phyloP scores from a whole-genome alignment of 2,888 invertebrate species.

The Euzetes globulus region DNA sequence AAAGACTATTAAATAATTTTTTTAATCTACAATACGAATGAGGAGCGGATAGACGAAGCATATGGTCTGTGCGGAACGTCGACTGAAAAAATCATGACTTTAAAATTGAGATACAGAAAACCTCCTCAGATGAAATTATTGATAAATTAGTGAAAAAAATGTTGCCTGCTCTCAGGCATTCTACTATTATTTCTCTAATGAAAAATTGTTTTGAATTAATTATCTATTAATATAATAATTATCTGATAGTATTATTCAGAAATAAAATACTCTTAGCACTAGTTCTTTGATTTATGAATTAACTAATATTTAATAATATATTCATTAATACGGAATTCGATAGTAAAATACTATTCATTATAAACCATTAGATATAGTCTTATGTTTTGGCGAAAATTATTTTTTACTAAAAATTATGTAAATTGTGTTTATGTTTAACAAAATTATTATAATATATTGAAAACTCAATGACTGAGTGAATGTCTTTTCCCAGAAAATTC shows the following conservation, averaged over 20 bases:
- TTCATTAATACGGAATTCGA: conserved; percentile 7
- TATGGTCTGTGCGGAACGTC: not conserved
- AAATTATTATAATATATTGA: conserved; percentile 10
- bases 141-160: not conserved
- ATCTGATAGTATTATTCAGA: not conserved
- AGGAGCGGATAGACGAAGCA: not conserved
- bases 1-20: not conserved
- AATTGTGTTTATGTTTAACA: conserved; percentile 21
- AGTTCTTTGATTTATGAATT: conserved; percentile 18
- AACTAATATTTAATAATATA: conserved; percentile 25
- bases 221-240: conserved; percentile 10
- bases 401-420: conserved; percentile 4
- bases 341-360: not conserved
- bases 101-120: too few relatives aligned
- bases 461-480: not conserved
- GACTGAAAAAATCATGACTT: too few relatives aligned
- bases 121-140: too few relatives aligned
- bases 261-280: not conserved
- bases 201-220: conserved; percentile 11
- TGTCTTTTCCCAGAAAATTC: not conserved
- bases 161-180: not conserved
- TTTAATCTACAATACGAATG: not conserved
- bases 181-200: not conserved
- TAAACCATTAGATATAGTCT: not conserved
- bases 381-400: not conserved